Base-by-base conservation (phyloP, 1,140 invertebrate genomes). In the Neuroterus valhalla region DNA sequence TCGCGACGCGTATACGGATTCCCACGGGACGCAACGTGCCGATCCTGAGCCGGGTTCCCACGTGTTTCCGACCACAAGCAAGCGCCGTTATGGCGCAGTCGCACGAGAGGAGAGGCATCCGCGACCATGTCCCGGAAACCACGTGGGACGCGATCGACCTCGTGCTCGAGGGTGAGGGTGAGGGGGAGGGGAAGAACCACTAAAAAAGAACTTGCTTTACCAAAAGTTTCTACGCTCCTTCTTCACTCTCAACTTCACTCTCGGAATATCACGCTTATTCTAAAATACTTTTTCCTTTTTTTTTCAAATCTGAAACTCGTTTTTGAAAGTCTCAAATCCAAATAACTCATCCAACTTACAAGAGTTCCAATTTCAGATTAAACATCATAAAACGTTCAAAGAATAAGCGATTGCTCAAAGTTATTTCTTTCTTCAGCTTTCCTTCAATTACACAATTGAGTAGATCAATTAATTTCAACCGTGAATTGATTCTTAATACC, bases 61-160 rank as follows among this genome's bases (percentile, higher is more conserved):
- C 85, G 84, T 86, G 85, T 83, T 84, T 79, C 82, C 81, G 79
- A 84, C 85, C 84, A 77, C 85, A 86, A 81, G 81, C 74, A 71
- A 70, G 72, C 82, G 80, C 77, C 76, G 81, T 80, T 82, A 83
- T 75, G 77, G 84, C 84, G 86, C 80, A 84, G 80, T 83, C 82
- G 82, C 82, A 74, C 77, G 76, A 66, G 78, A 68, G 81, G 74
- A 69, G 78, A 78, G 72, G 73, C 77, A 75, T 66, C 77, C 55
- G 14, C 26, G 68, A 81, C 75, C 71, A 83, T 82, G 84, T 77
- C 70, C 80, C 79, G 68, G 78, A 78, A 76, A 78, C 71, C 78
- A 82, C 81, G 78, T 78, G 78, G 69, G 69, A 50, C 43, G 71
- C 44, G 23, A 23, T 45, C 66, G 66, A 73, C 72, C 68, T 17